These are phyloP conservation scores for Labeo calbasu DNA, from an alignment of 2,797 vertebrate species.

Conservation along the genomic window DNA sequence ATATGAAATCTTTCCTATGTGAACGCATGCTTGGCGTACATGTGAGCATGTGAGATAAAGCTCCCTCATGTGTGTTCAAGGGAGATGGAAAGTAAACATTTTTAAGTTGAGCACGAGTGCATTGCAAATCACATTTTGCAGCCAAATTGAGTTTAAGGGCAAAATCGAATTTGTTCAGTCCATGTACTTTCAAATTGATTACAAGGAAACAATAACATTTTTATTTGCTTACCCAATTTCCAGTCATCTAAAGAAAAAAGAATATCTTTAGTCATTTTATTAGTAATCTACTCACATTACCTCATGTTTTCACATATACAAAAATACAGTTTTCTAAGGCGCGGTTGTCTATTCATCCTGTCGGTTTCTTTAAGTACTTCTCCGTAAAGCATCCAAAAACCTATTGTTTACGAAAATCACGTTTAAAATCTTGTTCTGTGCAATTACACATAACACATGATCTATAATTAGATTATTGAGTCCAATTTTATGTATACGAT, in stretches of 20 bases:
- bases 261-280: background rate
- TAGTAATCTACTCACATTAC: slow-evolving; percentile 6
- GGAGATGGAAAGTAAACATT: slow-evolving; percentile 61
- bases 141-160: slow-evolving; percentile 64
- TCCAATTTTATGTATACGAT: slow-evolving; percentile 65
- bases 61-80: slow-evolving; percentile 36
- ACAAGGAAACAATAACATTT: slow-evolving; percentile 61
- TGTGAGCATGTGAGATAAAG: slow-evolving; percentile 40
- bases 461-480: slow-evolving; percentile 65
- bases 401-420: slow-evolving; percentile 57
- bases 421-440: slow-evolving; percentile 54
- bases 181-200: slow-evolving; percentile 62
- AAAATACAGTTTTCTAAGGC: background rate
- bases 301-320: background rate
- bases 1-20: background rate
- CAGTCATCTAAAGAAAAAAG: slow-evolving; percentile 24
- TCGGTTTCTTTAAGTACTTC: slow-evolving; percentile 15
- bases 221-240: slow-evolving; percentile 49
- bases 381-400: slow-evolving; percentile 43
- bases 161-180: slow-evolving; percentile 67
- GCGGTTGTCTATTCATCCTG: background rate
- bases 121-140: slow-evolving; percentile 64
- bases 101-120: slow-evolving; percentile 60
- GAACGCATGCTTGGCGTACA: slow-evolving; percentile 23
- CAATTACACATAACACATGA: slow-evolving; percentile 63